Evolutionary conservation across 2,888 invertebrate species (phyloP), one percentile per base, ranked within the genome.

Genomic region (Drosophila nr. medialis): DNA sequence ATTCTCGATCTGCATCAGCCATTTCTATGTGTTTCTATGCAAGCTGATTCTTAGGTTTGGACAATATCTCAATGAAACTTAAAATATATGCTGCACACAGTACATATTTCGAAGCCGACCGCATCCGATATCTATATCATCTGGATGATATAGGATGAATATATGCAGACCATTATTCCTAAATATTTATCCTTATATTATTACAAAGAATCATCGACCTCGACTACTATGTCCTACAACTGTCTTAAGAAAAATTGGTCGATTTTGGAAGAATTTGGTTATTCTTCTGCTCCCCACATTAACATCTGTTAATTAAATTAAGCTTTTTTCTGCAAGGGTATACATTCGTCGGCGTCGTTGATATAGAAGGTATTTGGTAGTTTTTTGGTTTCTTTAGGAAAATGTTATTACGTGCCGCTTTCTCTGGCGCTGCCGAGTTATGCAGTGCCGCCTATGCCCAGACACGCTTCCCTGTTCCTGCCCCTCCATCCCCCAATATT

Each of bases 361-460:
- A 8, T 24, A 24, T 15, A 15, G 15, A 15, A 21, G 15, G 45
- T 4, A 45, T 8, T 45, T 45, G 21, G 15, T 59, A 56, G 60
- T 62, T 84, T 69, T 61, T 59, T 86, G 81, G 68, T 80, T 79
- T 74, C 89, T 81, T 83, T 90, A 81, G 85, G 85, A 85, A 85
- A 85, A 85, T 85, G 85, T 85, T 85, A 85, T 85, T 85, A 85
- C 89, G 86, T 90, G 86, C 90, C 89, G 86, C 90, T 83, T 83
- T 65, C 89, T 75, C 72, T 68, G 88, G 74, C 72, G 72, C 77
- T 81, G 85, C 72, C 80, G 89, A 89, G 88, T 85, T 85, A 85
- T 85, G 89, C 87, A 87, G 85, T 82, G 73, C 77, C 80, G 89
- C 83, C 83, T 86, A 89, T 85, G 89, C 89, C 75, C 71, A 87